Percentiles rank a stretch among this genome's conserved stretches.
Evolutionary conservation across 2,888 invertebrate species (phyloP).

Genomic region (Cheilosia urbana): DNA sequence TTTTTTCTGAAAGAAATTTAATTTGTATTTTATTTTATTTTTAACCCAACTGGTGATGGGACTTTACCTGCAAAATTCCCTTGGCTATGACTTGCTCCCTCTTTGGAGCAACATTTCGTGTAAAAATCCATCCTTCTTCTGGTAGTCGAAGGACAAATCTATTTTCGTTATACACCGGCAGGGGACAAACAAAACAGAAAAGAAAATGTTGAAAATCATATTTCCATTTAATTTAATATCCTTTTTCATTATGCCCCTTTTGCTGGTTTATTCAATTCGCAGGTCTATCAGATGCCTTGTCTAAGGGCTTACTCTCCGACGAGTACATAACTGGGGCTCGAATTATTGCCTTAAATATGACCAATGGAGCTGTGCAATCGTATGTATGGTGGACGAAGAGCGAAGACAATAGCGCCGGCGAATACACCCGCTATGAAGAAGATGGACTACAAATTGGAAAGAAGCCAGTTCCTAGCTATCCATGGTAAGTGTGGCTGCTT

Average conservation of each 20-base stretch:
- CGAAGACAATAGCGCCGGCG: slow-evolving; percentile 80
- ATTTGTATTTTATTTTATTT: too few species aligned
- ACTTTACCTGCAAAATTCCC: too few species aligned
- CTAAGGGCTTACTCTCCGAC: slow-evolving; percentile 89
- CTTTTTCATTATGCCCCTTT: slow-evolving; percentile 39
- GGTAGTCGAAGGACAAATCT: not conserved
- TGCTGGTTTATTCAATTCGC: slow-evolving; percentile 76
- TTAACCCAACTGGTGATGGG: too few species aligned
- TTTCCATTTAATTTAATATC: slow-evolving; percentile 65
- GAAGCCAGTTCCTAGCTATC: slow-evolving; percentile 88
- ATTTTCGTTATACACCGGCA: slow-evolving; percentile 16
- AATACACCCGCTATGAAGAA: slow-evolving; percentile 85
- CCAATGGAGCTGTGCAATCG: slow-evolving; percentile 86
- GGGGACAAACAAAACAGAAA: not conserved
- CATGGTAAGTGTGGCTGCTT: slow-evolving; percentile 86
- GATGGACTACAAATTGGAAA: slow-evolving; percentile 86
- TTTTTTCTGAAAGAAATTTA: too few species aligned
- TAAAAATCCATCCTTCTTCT: too few species aligned
- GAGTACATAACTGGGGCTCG: slow-evolving; percentile 86
- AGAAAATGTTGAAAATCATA: slow-evolving; percentile 29
- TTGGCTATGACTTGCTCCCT: not conserved
- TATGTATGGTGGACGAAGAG: slow-evolving; percentile 86
- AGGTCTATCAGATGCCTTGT: slow-evolving; percentile 90
- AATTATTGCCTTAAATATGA: slow-evolving; percentile 87
- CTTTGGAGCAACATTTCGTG: not conserved